Percentiles rank a stretch among this genome's conserved stretches.
These are phyloP conservation scores for Sesamia nonagrioides DNA, from an alignment of 1,140 invertebrate genomes.

Conservation along the genomic window DNA sequence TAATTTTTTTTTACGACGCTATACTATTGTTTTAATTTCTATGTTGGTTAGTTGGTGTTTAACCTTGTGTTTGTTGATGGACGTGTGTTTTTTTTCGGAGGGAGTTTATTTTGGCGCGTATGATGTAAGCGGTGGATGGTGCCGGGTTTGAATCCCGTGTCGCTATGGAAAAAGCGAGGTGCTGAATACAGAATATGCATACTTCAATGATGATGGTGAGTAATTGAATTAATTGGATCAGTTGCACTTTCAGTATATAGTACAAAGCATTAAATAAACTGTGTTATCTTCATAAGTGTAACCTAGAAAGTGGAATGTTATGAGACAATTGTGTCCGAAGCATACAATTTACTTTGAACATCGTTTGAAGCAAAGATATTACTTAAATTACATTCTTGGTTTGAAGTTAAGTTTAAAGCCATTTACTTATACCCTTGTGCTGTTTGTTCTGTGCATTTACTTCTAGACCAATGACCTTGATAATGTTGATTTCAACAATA, in stretches of 20 bases:
- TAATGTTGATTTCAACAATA: background rate
- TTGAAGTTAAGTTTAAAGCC: background rate
- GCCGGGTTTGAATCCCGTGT: conserved; percentile 76
- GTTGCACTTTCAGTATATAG: background rate
- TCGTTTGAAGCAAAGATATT: too few relatives aligned
- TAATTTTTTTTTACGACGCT: conserved; percentile 31
- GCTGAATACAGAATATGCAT: conserved; percentile 73
- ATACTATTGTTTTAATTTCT: conserved; percentile 66
- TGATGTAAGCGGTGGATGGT: conserved; percentile 78
- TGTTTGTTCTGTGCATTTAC: background rate
- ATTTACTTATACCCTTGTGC: background rate
- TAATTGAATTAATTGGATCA: conserved; percentile 45
- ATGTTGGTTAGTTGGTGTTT: conserved; percentile 68
- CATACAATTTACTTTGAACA: conserved; percentile 31
- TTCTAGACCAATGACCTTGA: conserved; percentile 1
- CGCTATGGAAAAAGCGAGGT: conserved; percentile 60
- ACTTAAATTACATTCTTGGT: too few relatives aligned
- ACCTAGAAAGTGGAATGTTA: background rate
- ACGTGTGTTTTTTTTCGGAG: conserved; percentile 67
- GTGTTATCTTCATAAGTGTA: background rate
- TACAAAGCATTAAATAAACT: background rate
- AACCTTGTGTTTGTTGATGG: conserved; percentile 81
- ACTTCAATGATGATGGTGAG: conserved; percentile 86
- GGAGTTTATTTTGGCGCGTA: conserved; percentile 79
- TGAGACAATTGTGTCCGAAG: background rate